Conservation (phyloP, 1,140 invertebrate species). For the Gonatopus flavifemur region DNA sequence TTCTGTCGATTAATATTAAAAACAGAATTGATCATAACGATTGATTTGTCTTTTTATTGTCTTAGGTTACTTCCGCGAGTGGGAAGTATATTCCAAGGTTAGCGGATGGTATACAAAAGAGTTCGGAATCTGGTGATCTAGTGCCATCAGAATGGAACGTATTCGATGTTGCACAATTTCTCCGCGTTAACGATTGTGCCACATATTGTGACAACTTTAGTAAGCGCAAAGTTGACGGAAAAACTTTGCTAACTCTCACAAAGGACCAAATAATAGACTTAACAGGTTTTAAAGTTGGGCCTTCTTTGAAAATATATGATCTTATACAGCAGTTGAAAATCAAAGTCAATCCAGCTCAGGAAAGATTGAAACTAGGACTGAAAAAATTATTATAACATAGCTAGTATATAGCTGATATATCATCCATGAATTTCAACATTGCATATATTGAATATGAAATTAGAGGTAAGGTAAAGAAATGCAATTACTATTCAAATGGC, state of each 20-base stretch:
- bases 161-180: slow-evolving; percentile 83
- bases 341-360: slow-evolving; percentile 76
- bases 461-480: slow-evolving; percentile 35
- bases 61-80: slow-evolving; percentile 51
- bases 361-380: slow-evolving; percentile 61
- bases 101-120: slow-evolving; percentile 60
- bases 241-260: slow-evolving; percentile 74
- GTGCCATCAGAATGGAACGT: slow-evolving; percentile 78
- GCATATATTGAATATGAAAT: slow-evolving; percentile 42
- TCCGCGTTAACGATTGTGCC: slow-evolving; percentile 86
- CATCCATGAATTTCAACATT: slow-evolving; percentile 33
- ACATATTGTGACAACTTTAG: slow-evolving; percentile 85
- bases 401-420: slow-evolving; percentile 32
- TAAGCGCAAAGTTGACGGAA: slow-evolving; percentile 79
- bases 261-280: slow-evolving; percentile 89
- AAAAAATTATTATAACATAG: slow-evolving; percentile 55
- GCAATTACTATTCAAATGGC: slow-evolving; percentile 8
- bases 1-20: background rate
- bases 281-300: slow-evolving; percentile 90
- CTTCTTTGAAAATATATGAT: slow-evolving; percentile 90
- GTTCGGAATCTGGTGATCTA: slow-evolving; percentile 60
- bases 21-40: slow-evolving; percentile 3
- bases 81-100: slow-evolving; percentile 70
- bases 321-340: slow-evolving; percentile 85
- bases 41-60: slow-evolving; percentile 23